Evolutionary conservation across 2,888 invertebrate genomes (phyloP), one percentile per base, ranked within the genome.

Genomic region (Alviniconcha strummeri): DNA sequence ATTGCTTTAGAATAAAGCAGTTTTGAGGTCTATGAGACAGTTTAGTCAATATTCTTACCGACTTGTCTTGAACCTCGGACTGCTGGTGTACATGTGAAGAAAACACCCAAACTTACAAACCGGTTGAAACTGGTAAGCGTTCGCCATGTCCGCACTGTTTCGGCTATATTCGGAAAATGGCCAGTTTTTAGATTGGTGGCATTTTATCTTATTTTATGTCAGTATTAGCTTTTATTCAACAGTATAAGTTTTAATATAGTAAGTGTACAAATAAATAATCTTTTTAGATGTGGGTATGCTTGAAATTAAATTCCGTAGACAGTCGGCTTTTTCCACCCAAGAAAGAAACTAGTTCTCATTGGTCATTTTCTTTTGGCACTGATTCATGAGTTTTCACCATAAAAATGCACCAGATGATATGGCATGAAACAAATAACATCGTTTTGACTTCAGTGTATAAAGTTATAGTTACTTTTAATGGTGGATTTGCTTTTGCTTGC

Each of bases 91-190:
- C 83, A 84, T 86, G 83, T 87, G 86, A 87, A 84, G 87, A 88
- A 90, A 89, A 87, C 87, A 87, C 88, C 89, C 89, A 87, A 90
- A 89, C 83, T 89, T 88, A 88, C 84, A 87, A 91, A 93, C 93
- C 93, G 92, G 93, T 93, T 92, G 90, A 89, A 93, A 93, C 93
- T 92, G 92, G 93, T 90, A 90, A 88, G 88, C 86, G 89, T 88
- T 89, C 91, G 90, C 90, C 91, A 91, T 91, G 86, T 88, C 89
- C 90, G 89, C 88, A 84, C 71, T 77, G 77, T 80, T 85, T 91
- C 92, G 93, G 89, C 11, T 83, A 86, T 87, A 85, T 89, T 87
- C 91, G 91, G 87, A 84, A 84, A 83, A 56, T 85, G 78, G 83
- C 57, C 71, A 82, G 36, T 36, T 19, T 77, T 8, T 15, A n/a